phyloP scores from a whole-genome alignment of 2,797 vertebrate genomes.

The Vipera ursinii region DNA sequence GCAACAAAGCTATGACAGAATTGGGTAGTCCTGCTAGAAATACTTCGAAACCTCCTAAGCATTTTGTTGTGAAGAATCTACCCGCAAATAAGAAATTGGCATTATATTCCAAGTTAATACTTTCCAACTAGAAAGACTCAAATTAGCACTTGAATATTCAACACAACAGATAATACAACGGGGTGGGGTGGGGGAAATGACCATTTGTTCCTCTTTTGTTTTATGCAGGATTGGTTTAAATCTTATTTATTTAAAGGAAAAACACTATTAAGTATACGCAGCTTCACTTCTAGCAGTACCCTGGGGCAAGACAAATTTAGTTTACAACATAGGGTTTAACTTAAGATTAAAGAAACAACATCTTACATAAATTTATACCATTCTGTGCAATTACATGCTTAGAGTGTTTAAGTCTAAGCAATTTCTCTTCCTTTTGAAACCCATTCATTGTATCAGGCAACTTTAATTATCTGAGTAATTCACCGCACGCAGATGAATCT shows the following conservation, averaged over 20 bases:
- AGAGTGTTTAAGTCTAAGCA: constrained; percentile 20
- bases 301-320: constrained; percentile 43
- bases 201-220: constrained; percentile 34
- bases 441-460: constrained; percentile 40
- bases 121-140: constrained; percentile 34
- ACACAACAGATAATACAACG: constrained; percentile 16
- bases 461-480: constrained; percentile 61
- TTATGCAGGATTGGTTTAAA: constrained; percentile 44
- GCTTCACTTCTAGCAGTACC: constrained; percentile 54
- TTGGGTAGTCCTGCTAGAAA: too few species aligned
- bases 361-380: constrained; percentile 22
- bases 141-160: constrained; percentile 35
- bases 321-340: constrained; percentile 41
- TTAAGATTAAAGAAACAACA: constrained; percentile 47
- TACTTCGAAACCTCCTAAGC: background rate
- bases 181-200: background rate
- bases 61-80: background rate
- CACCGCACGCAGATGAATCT: constrained; percentile 34
- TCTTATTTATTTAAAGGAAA: constrained; percentile 51
- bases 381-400: constrained; percentile 49
- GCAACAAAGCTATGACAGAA: too few species aligned
- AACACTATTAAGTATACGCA: constrained; percentile 36
- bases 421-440: constrained; percentile 51
- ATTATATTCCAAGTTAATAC: background rate
- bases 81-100: background rate